These are phyloP conservation scores for Hypothenemus hampei DNA, from an alignment of 1,140 invertebrate species.

Conservation along the genomic window DNA sequence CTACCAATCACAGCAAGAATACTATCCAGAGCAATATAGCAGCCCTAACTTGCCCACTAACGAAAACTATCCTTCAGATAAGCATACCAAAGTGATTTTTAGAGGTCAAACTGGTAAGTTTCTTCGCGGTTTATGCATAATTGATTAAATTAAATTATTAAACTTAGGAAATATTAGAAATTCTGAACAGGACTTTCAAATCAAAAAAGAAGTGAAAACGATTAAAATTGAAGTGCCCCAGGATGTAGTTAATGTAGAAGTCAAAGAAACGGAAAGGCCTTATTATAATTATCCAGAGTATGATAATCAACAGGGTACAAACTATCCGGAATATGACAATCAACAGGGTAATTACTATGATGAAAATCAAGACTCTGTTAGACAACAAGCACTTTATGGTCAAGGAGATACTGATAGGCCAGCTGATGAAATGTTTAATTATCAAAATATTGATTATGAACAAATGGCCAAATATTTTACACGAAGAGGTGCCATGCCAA, in stretches of 20 bases:
- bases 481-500: conserved; percentile 7
- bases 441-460: conserved; percentile 14
- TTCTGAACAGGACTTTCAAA: background rate
- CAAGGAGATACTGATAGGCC: background rate
- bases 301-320: background rate
- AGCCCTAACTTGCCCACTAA: conserved; percentile 14
- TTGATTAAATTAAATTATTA: no score
- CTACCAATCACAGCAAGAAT: background rate
- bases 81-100: conserved; percentile 16
- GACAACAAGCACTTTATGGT: conserved; percentile 2
- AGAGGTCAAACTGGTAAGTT: conserved; percentile 7
- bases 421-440: background rate
- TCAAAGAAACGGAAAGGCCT: conserved; percentile 18
- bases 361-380: background rate
- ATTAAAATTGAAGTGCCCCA: conserved; percentile 24
- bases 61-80: conserved; percentile 14
- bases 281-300: conserved; percentile 6
- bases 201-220: conserved; percentile 13
- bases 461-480: conserved; percentile 18
- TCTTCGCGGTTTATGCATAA: no score
- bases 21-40: background rate
- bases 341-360: background rate
- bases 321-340: background rate
- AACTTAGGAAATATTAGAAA: conserved; percentile 10
- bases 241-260: conserved; percentile 21